Evolutionary conservation across 2,797 vertebrate genomes (phyloP).

Genomic region (Sarcophilus harrisii): DNA sequence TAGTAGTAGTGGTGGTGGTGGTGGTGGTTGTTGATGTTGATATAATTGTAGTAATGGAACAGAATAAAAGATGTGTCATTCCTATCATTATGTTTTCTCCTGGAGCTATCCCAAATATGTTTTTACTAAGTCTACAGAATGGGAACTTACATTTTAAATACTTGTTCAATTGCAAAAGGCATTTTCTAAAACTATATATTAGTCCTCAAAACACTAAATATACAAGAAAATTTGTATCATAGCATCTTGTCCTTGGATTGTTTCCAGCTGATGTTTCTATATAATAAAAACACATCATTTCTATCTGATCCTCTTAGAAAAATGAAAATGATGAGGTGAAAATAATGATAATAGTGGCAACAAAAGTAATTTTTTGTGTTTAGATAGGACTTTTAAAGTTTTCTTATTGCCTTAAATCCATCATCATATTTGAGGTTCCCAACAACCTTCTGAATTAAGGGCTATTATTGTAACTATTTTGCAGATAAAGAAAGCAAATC

Average conservation of each 20-base stretch:
- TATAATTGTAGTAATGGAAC: not conserved
- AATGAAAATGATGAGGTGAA: not conserved
- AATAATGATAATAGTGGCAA: not conserved
- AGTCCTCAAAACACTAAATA: not conserved
- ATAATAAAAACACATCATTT: not conserved
- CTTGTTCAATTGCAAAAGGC: conserved; percentile 53
- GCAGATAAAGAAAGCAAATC: not conserved
- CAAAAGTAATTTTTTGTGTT: not conserved
- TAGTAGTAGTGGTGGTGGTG: no score
- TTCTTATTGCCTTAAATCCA: not conserved
- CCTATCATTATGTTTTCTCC: not conserved
- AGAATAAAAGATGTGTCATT: not conserved
- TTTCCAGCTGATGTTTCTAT: not conserved
- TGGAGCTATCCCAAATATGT: conserved; percentile 69
- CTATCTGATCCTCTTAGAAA: not conserved
- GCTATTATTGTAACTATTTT: not conserved
- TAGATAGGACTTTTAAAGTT: not conserved
- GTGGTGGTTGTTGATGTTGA: no score
- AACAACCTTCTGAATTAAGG: not conserved
- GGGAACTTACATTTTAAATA: not conserved
- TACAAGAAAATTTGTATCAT: not conserved
- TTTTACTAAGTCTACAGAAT: not conserved
- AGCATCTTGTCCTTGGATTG: not conserved
- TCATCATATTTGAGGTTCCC: not conserved
- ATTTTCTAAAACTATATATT: not conserved